phyloP scores from a whole-genome alignment of 2,797 vertebrate genomes.

The Chaunax sp. region DNA sequence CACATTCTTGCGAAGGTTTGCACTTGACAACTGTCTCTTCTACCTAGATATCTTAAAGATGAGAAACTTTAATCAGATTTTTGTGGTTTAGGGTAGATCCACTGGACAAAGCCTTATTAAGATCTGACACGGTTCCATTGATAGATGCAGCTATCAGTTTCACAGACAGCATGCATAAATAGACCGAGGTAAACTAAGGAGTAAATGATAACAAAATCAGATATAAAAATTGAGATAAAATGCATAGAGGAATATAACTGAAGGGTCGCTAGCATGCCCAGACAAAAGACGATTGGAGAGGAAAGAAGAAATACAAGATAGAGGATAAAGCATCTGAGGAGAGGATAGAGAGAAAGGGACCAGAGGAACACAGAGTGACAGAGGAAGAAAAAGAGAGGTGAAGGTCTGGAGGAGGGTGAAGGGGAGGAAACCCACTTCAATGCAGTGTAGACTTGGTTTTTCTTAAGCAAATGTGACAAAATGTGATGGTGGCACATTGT shows the following conservation, averaged over 20 bases:
- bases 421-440: constrained; percentile 90
- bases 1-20: constrained; percentile 57
- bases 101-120: constrained; percentile 99
- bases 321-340: constrained; percentile 71
- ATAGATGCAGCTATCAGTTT: constrained; percentile 99
- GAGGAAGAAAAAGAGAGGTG: constrained; percentile 75
- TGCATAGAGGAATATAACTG: constrained; percentile 90
- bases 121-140: constrained; percentile 99
- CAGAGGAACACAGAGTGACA: constrained; percentile 78
- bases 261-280: constrained; percentile 92
- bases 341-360: constrained; percentile 72
- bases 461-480: constrained; percentile 92
- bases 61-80: constrained; percentile 99
- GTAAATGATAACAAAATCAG: constrained; percentile 85
- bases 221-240: constrained; percentile 87
- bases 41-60: constrained; percentile 88
- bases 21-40: constrained; percentile 63
- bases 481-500: constrained; percentile 91
- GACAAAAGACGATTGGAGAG: constrained; percentile 87
- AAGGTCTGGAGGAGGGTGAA: constrained; percentile 83
- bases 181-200: constrained; percentile 87
- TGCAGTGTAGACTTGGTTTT: constrained; percentile 87
- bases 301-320: constrained; percentile 77
- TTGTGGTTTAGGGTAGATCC: constrained; percentile 99
- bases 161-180: constrained; percentile 99